Conservation (phyloP, 2,113 vertebrate genomes). For the Panthera leo region DNA sequence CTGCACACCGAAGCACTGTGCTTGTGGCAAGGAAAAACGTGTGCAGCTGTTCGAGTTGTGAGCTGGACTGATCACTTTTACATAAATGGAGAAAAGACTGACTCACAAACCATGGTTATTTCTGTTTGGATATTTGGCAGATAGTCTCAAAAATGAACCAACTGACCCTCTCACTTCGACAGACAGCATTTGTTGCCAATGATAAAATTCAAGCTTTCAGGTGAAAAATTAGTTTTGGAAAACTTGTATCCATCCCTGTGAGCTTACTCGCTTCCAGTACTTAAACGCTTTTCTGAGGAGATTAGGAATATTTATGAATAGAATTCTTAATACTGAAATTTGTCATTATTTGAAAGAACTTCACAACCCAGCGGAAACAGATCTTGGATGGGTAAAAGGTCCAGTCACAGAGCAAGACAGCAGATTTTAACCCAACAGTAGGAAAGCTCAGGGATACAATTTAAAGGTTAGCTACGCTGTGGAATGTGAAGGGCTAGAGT, state of each 20-base stretch:
- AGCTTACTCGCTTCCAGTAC: not conserved
- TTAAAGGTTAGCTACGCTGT: not conserved
- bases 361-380: not conserved
- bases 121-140: not conserved
- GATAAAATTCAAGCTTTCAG: not conserved
- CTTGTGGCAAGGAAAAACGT: not conserved
- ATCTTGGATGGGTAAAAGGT: not conserved
- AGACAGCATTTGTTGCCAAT: not conserved
- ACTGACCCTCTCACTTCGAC: no score
- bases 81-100: not conserved
- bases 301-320: not conserved
- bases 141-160: not conserved
- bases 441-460: not conserved
- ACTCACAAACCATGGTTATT: not conserved
- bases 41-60: not conserved
- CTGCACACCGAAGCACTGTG: not conserved
- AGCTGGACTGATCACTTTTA: accelerated
- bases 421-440: not conserved
- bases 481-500: not conserved
- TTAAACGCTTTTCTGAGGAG: not conserved
- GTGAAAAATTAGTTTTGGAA: not conserved
- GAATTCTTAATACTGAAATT: not conserved
- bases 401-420: not conserved
- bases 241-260: not conserved
- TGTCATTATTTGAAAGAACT: not conserved